Base-by-base conservation (phyloP, 2,888 invertebrate genomes). In the Timema cristinae region DNA sequence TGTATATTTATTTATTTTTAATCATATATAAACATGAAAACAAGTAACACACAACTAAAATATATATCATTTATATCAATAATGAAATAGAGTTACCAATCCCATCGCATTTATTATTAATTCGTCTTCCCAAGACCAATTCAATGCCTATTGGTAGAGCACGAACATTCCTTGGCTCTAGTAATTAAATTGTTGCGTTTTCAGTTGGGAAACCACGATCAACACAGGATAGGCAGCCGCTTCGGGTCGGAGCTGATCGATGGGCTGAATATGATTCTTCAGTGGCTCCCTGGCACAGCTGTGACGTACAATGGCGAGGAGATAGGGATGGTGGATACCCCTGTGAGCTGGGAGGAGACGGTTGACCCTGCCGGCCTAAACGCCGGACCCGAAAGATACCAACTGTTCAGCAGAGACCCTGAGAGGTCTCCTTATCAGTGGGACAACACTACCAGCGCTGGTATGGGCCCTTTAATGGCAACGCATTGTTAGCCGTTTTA, bases 301-400 rank as follows among this genome's bases (percentile, higher is more conserved):
- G 86, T 93, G n/a, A 89, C 91, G 0, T 94, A 94, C 81, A 92
- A 94, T 78, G 94, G 94, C 0, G 94, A 95, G 79, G 94, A 95
- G 80, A 86, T 95, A 70, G 94, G 91, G 9, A 91, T 94, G 91
- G 84, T 85, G 0, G 88, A 93, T 79, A 79, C 79, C 0, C 81
- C 83, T 59, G 83, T 91, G 16, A 85, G 85, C 6, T 90, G 87
- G 85, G 82, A 85, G 5, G 86, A 90, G 71, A 90, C 89, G 0
- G 81, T 84, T 0, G 91, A 90, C 81, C 88, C 90, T 0, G 85
- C 86, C 6, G 91, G 89, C 2, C 87, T 87, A 78, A 73, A 74
- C 56, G 74, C 74, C 5, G 74, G 74, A 5, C 73, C 74, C 8
- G 70, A 74, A n/a, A 50, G 63, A 8, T 75, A 73, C 48, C 59